Conservation (phyloP, 2,113 vertebrate species). For the Atlantisia rogersi region DNA sequence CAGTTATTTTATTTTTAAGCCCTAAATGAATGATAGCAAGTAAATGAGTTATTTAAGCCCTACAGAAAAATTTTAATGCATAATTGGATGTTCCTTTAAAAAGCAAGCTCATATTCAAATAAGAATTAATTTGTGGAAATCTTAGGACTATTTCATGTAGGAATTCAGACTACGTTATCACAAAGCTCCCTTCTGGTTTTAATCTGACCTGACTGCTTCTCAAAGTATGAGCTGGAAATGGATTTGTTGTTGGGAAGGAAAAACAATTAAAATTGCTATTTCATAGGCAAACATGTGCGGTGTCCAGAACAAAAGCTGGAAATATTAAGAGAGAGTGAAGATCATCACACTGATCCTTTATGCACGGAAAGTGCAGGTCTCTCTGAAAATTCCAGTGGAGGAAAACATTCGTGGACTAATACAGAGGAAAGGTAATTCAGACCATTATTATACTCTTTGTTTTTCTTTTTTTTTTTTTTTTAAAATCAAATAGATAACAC, state of each 20-base stretch:
- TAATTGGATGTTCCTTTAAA: background rate
- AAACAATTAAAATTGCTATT: background rate
- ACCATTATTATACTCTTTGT: background rate
- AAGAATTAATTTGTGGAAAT: background rate
- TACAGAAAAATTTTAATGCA: background rate
- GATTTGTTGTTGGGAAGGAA: background rate
- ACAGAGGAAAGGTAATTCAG: slow-evolving; percentile 77
- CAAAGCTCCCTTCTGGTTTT: background rate
- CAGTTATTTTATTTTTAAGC: background rate
- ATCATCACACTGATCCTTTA: background rate
- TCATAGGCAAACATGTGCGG: slow-evolving; percentile 52
- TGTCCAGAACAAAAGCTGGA: slow-evolving; percentile 59
- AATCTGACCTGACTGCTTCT: background rate
- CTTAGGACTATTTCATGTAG: background rate
- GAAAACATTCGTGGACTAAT: slow-evolving; percentile 23
- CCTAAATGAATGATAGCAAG: background rate
- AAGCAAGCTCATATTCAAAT: background rate
- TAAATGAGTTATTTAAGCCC: background rate
- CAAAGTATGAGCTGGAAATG: background rate
- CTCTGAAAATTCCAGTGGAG: background rate
- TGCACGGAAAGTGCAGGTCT: background rate
- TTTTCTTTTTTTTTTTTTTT: too few species aligned
- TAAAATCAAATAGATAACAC: background rate
- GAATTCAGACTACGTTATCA: background rate
- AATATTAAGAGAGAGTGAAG: slow-evolving; percentile 12